Base-by-base conservation (phyloP, 2,797 vertebrate species). In the Myotis daubentonii region DNA sequence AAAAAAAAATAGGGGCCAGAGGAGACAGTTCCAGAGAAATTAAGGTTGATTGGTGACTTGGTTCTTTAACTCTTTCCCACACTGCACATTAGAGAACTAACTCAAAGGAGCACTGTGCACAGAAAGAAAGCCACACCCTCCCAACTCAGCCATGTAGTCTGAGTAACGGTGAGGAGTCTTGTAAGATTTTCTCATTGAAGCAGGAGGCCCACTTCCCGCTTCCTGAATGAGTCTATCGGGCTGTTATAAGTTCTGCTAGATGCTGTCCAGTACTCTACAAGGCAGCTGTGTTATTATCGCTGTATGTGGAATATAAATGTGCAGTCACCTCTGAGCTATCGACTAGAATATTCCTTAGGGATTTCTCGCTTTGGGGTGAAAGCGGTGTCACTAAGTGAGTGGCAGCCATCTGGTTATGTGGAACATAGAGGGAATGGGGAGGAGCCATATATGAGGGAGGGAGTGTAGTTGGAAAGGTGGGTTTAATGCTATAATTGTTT, bases 271-370 rank as follows among this genome's bases (percentile, higher is more conserved):
- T 74, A 44, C 90, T 72, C 47, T 62, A 68, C 76, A 83, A 70
- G 57, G 65, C 47, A 94, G 70, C 57, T 91, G 79, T 71, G 25
- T 49, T 75, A 57, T 87, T 89, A 94, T 83, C 74, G 0, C 66
- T 75, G 57, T 23, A 44, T 68, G 11, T 33, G 38, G 62, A 74
- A 90, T 91, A 81, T 53, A 51, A 91, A 86, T 68, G 74, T 88
- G 81, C 62, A 83, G 74, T 87, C 91, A 92, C 79, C 79, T 96
- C 57, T 33, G 38, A 81, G 57, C n/a, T 91, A 53, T 70, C 5
- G 3, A 22, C 66, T 23, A 33, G 89, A 76, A 28, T 76, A 20
- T 53, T 80, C 91, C 65, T 65, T 6, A 4, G 88, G 70, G 82
- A 20, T 20, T 17, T 78, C 78, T 87, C 1, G 0, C 41, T 8